Conservation (phyloP, 2,113 vertebrate genomes). For the Oostethus manadensis region DNA sequence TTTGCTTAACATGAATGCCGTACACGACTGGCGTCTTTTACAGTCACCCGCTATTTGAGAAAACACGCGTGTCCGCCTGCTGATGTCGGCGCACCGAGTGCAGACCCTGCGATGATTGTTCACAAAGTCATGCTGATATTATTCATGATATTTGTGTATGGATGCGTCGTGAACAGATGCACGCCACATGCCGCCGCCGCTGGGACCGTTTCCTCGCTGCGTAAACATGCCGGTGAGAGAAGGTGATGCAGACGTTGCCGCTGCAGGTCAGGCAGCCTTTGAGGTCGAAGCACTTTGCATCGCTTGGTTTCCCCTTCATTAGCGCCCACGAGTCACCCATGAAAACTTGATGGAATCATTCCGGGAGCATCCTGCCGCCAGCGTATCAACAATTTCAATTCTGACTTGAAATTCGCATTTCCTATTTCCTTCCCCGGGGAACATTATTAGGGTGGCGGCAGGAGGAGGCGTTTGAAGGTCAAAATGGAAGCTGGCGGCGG, state of each 20-base stretch:
- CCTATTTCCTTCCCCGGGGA: constrained; percentile 43
- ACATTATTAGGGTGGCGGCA: constrained; percentile 59
- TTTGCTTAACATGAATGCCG: too few species aligned
- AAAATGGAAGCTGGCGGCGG: constrained; percentile 46
- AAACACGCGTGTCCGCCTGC: background rate
- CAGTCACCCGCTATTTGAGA: too few species aligned
- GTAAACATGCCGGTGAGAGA: background rate
- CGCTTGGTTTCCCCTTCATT: constrained; percentile 53
- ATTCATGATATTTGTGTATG: constrained; percentile 7
- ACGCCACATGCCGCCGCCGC: background rate
- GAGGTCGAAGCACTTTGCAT: constrained; percentile 43
- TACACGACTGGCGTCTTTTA: too few species aligned
- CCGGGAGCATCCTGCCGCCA: constrained; percentile 38
- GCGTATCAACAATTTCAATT: constrained; percentile 66
- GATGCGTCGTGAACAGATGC: constrained; percentile 1
- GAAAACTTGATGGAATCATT: constrained; percentile 47
- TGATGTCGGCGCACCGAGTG: background rate
- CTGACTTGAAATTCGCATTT: constrained; percentile 59
- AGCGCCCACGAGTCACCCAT: constrained; percentile 30
- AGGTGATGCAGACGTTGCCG: constrained; percentile 9
- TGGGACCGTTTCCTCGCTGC: background rate
- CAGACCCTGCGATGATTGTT: background rate
- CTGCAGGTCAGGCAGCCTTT: constrained; percentile 37
- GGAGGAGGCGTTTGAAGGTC: constrained; percentile 65
- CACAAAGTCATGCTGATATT: background rate